Evolutionary conservation across 2,113 vertebrate genomes (phyloP), one percentile per base, ranked within the genome.

Genomic region (Calidris pygmaea): DNA sequence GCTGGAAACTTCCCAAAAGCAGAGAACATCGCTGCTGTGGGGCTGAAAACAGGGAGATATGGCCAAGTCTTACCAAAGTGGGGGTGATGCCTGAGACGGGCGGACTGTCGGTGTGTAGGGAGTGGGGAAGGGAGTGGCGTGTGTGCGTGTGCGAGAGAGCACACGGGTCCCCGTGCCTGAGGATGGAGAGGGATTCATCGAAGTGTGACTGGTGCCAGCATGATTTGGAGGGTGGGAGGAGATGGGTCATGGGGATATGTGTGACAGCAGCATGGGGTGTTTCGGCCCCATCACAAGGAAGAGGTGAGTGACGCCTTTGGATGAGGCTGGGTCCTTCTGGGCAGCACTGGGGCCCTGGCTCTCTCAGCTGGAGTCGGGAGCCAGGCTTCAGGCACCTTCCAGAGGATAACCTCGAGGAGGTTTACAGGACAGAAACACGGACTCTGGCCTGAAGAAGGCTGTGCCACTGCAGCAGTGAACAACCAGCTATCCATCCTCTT

Each of bases 91-190:
- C 58, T 58, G 59, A 53, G 15, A 12, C 63, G 6, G 52, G 53
- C 7, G 13, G 34, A 21, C 48, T 48, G 32, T 6, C 0, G 0
- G 21, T 26, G 14, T 7, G 30, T 9, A 32, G 67, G 39, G 72
- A 77, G 29, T 0, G 1, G 26, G 43, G 48, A 88, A 48, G 6
- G 41, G 58, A 75, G 62, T 0, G 1, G 45, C 76, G 37, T 0
- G 5, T 7, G 17, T 47, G 34, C 2, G 2, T 32, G 24, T 91
- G 39, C 0, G 4, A 32, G 86, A 79, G 43, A 21, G 63, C 39
- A 74, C 73, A 20, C 1, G 0, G 9, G n/a, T 81, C 35, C 41
- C 34, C 0, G 2, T 1, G 34, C 10, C 52, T 37, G 39, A 70
- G 74, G 78, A 67, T 45, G 39, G 48, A 59, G 35, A 80, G 70